These are phyloP conservation scores for Haliclystus octoradiatus DNA, from an alignment of 30 jellyfish, hydroid and myxozoan genomes.

Conservation along the genomic window DNA sequence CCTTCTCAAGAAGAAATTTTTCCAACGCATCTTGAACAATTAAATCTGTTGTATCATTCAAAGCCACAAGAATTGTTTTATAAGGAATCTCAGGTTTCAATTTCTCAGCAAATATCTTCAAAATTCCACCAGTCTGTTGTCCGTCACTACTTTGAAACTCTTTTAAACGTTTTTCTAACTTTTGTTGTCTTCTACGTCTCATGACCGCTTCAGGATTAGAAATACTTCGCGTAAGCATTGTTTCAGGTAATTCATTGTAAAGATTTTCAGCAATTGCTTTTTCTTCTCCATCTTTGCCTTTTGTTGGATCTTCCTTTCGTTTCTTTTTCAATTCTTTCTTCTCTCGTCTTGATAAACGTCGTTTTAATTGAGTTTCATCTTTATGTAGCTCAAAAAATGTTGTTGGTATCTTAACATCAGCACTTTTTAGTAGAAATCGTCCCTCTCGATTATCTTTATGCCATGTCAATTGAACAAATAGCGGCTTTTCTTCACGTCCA, in stretches of 20 bases:
- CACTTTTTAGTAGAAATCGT: slow-evolving; percentile 77
- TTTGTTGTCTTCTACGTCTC: slow-evolving; percentile 89
- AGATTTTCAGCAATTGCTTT: slow-evolving; percentile 55
- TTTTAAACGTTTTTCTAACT: slow-evolving; percentile 68
- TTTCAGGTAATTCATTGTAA: slow-evolving; percentile 78
- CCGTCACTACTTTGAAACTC: slow-evolving; percentile 67
- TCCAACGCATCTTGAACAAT: slow-evolving; percentile 91
- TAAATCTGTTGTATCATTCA: slow-evolving; percentile 59
- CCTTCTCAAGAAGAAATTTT: slow-evolving; percentile 72
- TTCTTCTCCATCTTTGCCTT: slow-evolving; percentile 31
- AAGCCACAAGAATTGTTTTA: slow-evolving; percentile 84
- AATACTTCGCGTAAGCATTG: slow-evolving; percentile 73
- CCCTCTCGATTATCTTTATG: slow-evolving; percentile 98
- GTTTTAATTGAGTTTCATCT: slow-evolving; percentile 70
- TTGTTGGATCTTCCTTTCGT: slow-evolving; percentile 46
- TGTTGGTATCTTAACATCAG: slow-evolving; percentile 47
- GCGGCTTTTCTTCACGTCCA: slow-evolving; percentile 59
- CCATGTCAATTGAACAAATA: slow-evolving; percentile 86
- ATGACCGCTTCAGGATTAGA: slow-evolving; percentile 93
- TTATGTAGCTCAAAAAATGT: slow-evolving; percentile 62
- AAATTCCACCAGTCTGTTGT: slow-evolving; percentile 87
- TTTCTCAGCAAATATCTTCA: slow-evolving; percentile 92
- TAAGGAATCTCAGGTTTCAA: slow-evolving; percentile 93
- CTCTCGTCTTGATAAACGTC: slow-evolving; percentile 85
- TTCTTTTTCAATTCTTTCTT: slow-evolving; percentile 66